Evolutionary conservation across 2,797 vertebrate species (phyloP).

Genomic region (Miichthys miiuy): DNA sequence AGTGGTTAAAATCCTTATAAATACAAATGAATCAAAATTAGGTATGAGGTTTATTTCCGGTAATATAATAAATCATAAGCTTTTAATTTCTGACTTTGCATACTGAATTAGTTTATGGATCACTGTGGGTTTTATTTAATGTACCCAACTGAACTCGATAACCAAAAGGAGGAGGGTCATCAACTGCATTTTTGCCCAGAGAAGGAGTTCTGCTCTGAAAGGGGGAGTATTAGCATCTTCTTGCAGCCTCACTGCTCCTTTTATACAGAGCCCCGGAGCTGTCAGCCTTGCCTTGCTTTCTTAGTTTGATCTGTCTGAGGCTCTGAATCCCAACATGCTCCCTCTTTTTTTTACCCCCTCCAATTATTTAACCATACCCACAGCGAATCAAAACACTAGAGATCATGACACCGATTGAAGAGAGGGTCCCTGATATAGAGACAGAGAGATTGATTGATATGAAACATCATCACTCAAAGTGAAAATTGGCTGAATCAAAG

Average conservation of each 20-base stretch:
- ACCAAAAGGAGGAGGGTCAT: conserved; percentile 27
- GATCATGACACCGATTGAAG: conserved; percentile 51
- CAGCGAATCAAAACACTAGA: conserved; percentile 42
- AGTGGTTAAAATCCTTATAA: background rate
- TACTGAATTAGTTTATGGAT: conserved; percentile 10
- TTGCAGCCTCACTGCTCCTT: conserved; percentile 77
- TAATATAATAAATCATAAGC: background rate
- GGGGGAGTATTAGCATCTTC: conserved; percentile 72
- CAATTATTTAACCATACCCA: conserved; percentile 47
- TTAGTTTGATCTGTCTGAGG: conserved; percentile 70
- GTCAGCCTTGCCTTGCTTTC: conserved; percentile 64
- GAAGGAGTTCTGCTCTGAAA: conserved; percentile 63
- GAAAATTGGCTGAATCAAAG: conserved; percentile 51
- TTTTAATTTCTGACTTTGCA: background rate
- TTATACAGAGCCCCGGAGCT: conserved; percentile 68
- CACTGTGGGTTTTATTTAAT: conserved; percentile 30
- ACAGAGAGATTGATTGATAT: conserved; percentile 51
- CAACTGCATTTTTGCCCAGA: conserved; percentile 42
- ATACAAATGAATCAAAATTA: background rate
- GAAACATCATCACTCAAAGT: conserved; percentile 40
- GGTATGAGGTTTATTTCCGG: background rate
- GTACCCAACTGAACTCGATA: conserved; percentile 36
- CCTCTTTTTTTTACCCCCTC: background rate
- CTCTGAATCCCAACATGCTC: conserved; percentile 53
- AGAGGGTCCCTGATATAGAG: conserved; percentile 28